Base-by-base conservation (phyloP, 37 sponge, comb jelly and placozoan species). In the Hormiphora californensis region DNA sequence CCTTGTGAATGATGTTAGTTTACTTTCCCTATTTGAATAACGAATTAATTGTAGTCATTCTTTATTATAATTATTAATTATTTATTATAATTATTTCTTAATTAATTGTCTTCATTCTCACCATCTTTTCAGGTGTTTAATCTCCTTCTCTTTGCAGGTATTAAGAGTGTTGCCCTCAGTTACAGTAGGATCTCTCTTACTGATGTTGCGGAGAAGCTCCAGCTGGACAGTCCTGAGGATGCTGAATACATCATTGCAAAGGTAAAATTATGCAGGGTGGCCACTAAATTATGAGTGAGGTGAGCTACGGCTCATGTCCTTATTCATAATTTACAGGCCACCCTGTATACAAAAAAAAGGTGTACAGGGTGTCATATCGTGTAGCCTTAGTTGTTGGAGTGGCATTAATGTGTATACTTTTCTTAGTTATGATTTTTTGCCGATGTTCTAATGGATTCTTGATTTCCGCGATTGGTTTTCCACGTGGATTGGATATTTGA, bases 241-340 rank as follows among this genome's bases (percentile, higher is more conserved):
- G 98, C 98, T 54, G 98, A 97, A 67, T 97, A 92, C 89, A 97
- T 97, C 31, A 92, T 97, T 11, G 93, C 95, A 32, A 97, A 97
- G 91, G 94, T 93, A 54, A 40, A n/a, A n/a, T n/a, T n/a, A n/a
- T 19, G 21, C 21, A n/a, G n/a, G n/a, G n/a, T n/a, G n/a, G n/a
- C n/a, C n/a, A n/a, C n/a, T n/a, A n/a, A n/a, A n/a, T n/a, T n/a
- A n/a, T n/a, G n/a, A n/a, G n/a, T n/a, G n/a, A n/a, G 19, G 54
- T 53, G 19, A n/a, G 54, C 54, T 21, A 53, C 19, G 21, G 21
- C 21, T 53, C 0, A 21, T 19, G 19, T 21, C 54, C 54, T 53
- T 53, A 53, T 53, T 53, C 19, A 53, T n/a, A n/a, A 19, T 53
- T 19, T 53, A 53, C 19, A 53, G 54, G 21, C 21, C 21, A n/a